Conservation (phyloP, 2,797 vertebrate genomes). For the Tokudaia muenninki region DNA sequence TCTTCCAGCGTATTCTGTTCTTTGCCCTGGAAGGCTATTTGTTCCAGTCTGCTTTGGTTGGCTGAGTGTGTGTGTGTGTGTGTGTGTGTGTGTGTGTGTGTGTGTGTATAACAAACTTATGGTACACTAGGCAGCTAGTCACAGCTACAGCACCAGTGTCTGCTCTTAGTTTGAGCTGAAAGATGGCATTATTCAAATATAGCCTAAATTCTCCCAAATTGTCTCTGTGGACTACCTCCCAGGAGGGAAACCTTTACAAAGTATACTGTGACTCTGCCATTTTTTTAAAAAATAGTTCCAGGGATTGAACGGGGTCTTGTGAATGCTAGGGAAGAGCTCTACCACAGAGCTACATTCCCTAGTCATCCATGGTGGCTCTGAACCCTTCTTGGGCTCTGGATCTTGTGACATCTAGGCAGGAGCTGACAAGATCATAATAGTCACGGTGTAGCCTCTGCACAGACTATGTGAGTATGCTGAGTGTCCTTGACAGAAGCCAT, state of each 20-base stretch:
- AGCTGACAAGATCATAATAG: neutral
- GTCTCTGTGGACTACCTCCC: neutral
- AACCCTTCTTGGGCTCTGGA: neutral
- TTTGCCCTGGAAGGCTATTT: neutral
- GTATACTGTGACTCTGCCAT: neutral
- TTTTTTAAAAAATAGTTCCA: neutral
- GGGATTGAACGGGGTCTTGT: neutral
- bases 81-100: neutral
- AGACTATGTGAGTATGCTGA: neutral
- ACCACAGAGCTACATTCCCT: neutral
- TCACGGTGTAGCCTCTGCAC: neutral
- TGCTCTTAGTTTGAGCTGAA: neutral
- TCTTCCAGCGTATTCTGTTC: neutral
- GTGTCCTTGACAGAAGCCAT: neutral
- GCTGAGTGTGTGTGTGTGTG: no score
- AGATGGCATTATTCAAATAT: neutral
- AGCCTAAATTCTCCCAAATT: neutral
- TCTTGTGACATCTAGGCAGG: neutral
- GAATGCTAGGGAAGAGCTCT: neutral
- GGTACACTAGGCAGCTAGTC: neutral
- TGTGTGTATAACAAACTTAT: neutral
- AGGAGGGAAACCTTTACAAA: accelerated
- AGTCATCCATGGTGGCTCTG: neutral
- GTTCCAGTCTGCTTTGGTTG: neutral
- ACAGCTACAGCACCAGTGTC: neutral